Conservation (phyloP, 2,888 invertebrate genomes). For the Adelognathus sp. region DNA sequence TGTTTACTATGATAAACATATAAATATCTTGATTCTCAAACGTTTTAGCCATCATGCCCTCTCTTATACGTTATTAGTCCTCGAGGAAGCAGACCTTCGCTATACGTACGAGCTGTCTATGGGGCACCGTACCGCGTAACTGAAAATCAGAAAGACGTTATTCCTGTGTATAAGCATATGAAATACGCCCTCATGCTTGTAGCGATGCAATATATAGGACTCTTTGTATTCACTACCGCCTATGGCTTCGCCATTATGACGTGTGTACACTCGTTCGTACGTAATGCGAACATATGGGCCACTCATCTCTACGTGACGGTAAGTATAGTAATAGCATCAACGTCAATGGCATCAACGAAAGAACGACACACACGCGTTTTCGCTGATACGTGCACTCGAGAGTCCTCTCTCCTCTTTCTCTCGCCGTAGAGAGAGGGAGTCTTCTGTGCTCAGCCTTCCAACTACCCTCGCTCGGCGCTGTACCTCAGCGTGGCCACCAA, state of each 20-base stretch:
- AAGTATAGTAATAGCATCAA: slow-evolving; percentile 19
- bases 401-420: slow-evolving; percentile 33
- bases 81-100: slow-evolving; percentile 4
- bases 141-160: too few species aligned
- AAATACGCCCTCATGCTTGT: background rate
- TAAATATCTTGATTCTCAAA: slow-evolving; percentile 11
- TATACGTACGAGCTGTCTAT: too few species aligned
- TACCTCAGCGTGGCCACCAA: slow-evolving; percentile 18
- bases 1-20: too few species aligned
- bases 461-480: slow-evolving; percentile 10
- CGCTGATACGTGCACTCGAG: slow-evolving; percentile 33
- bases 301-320: slow-evolving; percentile 12
- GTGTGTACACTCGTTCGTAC: slow-evolving; percentile 54
- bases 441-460: background rate
- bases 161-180: background rate
- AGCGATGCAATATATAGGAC: background rate
- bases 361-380: slow-evolving; percentile 35
- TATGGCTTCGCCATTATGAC: slow-evolving; percentile 49
- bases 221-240: background rate
- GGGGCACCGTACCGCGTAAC: too few species aligned
- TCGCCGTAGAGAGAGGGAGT: background rate
- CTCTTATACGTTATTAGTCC: background rate
- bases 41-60: background rate
- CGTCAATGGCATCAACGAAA: slow-evolving; percentile 41
- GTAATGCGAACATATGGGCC: slow-evolving; percentile 52